A percentile compares a stretch with the other conserved stretches of the same genome.
Conservation (phyloP, 2,113 vertebrate genomes). For the Tetrax tetrax region DNA sequence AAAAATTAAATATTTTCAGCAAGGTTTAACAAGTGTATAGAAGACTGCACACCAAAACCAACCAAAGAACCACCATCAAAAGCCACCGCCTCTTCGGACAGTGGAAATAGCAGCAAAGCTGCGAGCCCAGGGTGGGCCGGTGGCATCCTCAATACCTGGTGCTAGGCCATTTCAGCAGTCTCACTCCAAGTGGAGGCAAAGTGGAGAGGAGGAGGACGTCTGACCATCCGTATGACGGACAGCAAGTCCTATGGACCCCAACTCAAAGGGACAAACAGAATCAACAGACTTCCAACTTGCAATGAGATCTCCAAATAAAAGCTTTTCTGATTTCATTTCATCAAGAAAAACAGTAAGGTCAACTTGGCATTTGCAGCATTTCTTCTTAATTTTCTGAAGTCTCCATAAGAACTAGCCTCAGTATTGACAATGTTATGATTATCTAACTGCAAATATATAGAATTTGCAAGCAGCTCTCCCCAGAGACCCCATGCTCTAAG, state of each 20-base stretch:
- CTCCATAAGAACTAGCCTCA: background rate
- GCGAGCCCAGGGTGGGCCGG: background rate
- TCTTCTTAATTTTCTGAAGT: background rate
- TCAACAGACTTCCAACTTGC: background rate
- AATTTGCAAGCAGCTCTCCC: background rate
- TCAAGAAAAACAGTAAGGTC: background rate
- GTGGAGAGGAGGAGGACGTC: background rate
- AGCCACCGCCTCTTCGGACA: background rate
- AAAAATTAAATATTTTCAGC: background rate
- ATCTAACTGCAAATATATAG: background rate
- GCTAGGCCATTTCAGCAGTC: background rate
- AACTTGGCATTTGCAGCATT: background rate
- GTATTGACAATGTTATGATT: background rate
- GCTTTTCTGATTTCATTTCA: background rate
- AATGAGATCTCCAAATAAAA: background rate
- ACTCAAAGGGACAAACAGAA: background rate
- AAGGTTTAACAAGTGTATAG: fast-evolving
- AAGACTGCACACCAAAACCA: background rate
- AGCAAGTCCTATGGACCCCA: background rate
- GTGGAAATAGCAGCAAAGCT: background rate
- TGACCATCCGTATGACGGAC: background rate
- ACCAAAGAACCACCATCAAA: background rate
- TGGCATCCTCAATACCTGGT: background rate
- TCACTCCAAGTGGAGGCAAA: background rate
- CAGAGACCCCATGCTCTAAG: background rate